Base-by-base conservation (phyloP, 1,140 invertebrate genomes). In the Drosophila mojavensis region DNA sequence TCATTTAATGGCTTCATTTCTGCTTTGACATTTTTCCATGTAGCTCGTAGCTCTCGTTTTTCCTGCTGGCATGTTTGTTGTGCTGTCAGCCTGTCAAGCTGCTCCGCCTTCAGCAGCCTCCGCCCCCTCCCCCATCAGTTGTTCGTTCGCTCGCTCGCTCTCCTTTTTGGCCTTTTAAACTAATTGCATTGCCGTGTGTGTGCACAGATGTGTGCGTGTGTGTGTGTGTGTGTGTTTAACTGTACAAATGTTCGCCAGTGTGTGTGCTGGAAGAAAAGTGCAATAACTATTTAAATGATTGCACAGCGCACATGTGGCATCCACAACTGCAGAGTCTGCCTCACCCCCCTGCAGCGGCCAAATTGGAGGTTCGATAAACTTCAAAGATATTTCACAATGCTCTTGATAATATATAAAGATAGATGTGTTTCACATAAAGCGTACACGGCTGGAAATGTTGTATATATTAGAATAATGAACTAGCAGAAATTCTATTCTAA, bases 211-310 rank as follows among this genome's bases (percentile, higher is more conserved):
- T 56, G 63, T 69, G 80, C 28, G 64, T 62, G n/a, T 6, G 73
- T 47, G 48, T 67, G 56, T 56, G 68, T 56, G 63, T 69, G 80
- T 36, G 64, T 63, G 61, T 53, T 28, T 45, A 17, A 17, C 5
- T 45, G 43, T 15, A 17, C 15, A 45, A 45, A 17, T 45, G n/a
- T 45, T 11, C 39, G 43, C 24, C 26, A 53, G 54, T 56, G 67
- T 55, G 56, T 55, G 64, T 61, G 45, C 13, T 55, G 67, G 65
- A 70, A 70, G 65, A 74, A 88, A 86, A 88, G 83, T 88, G 83
- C 83, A 86, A 88, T 88, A 86, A 86, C 83, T 86, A 88, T 86
- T 86, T 86, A 86, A 88, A 86, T 79, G 83, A 86, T 86, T 86
- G 83, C 83, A 70, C 4, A 41, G 54, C 54, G 50, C 67, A 75